phyloP scores from a whole-genome alignment of 2,797 vertebrate species.

The Pseudochirops cupreus region DNA sequence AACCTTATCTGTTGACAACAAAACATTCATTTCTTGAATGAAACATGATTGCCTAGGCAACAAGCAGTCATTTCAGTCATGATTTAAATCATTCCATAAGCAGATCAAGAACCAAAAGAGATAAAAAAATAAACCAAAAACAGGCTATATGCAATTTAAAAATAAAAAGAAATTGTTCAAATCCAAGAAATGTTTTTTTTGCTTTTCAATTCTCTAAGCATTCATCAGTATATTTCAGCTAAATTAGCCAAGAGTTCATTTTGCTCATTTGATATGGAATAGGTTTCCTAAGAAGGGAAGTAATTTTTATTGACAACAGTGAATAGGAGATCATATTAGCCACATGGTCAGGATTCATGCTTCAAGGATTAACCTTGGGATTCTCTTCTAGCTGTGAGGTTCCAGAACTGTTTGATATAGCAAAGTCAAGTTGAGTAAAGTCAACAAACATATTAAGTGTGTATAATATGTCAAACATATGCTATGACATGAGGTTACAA shows the following conservation, averaged over 20 bases:
- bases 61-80: constrained; percentile 26
- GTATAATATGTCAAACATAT: neutral
- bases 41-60: constrained; percentile 48
- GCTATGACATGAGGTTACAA: neutral
- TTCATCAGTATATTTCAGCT: neutral
- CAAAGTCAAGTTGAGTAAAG: neutral
- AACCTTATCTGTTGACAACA: constrained; percentile 47
- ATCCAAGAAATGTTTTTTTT: neutral
- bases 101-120: constrained; percentile 53
- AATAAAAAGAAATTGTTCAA: neutral
- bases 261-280: neutral
- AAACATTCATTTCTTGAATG: constrained; percentile 46
- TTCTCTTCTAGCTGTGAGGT: neutral
- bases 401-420: neutral
- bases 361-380: neutral
- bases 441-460: neutral
- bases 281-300: neutral
- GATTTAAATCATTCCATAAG: constrained; percentile 63
- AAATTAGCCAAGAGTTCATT: neutral
- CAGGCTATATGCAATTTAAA: neutral
- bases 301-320: neutral
- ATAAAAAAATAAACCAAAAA: constrained; percentile 16
- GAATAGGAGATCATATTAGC: neutral
- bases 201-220: neutral
- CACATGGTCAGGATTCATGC: neutral